phyloP scores from a whole-genome alignment of 2,797 vertebrate species.

The Mormyrus proboscirostris region DNA sequence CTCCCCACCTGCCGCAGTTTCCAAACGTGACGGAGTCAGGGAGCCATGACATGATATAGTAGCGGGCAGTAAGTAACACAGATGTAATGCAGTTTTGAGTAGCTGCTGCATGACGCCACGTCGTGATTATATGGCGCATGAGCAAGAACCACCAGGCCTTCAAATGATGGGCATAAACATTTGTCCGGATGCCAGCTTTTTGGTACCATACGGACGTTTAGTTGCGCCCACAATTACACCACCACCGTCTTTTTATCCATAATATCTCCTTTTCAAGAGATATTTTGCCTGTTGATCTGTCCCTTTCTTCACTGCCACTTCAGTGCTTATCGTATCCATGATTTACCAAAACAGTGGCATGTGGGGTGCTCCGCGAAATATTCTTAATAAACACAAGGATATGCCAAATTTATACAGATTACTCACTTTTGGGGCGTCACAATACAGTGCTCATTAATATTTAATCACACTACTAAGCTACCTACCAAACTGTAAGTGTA shows the following conservation, averaged over 20 bases:
- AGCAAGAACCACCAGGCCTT: background rate
- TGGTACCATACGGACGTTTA: background rate
- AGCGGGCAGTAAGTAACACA: background rate
- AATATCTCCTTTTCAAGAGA: background rate
- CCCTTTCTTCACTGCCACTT: background rate
- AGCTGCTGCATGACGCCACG: background rate
- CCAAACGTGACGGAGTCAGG: background rate
- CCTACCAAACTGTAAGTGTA: background rate
- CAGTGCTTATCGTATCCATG: background rate
- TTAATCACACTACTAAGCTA: background rate
- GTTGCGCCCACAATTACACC: background rate
- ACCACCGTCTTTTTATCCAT: background rate
- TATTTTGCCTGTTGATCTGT: background rate
- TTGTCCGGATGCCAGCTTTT: background rate
- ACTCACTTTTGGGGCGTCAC: background rate
- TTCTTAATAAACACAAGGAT: background rate
- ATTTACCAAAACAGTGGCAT: background rate
- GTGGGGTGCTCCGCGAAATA: background rate
- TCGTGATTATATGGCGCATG: background rate
- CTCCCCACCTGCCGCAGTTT: conserved; percentile 67
- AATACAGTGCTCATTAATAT: background rate
- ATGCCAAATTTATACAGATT: background rate
- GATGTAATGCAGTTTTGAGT: background rate
- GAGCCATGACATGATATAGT: background rate
- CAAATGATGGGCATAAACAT: background rate